A percentile compares a stretch with the other conserved stretches of the same genome.
Evolutionary conservation across 1,140 invertebrate species (phyloP).

Genomic region (Diploscapter pachys): DNA sequence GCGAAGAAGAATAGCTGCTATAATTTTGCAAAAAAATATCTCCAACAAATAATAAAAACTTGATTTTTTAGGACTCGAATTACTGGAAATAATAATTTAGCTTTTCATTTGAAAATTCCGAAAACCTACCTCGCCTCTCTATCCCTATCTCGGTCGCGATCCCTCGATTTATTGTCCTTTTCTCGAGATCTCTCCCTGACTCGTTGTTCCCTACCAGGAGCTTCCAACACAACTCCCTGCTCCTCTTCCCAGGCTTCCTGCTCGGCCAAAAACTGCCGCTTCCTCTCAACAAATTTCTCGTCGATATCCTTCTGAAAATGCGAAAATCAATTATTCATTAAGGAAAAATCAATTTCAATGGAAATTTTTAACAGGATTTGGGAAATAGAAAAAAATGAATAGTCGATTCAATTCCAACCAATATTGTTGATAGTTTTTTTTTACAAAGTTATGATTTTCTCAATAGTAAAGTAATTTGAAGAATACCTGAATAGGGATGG

Average conservation of each 20-base stretch:
- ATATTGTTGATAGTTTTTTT: too few species aligned
- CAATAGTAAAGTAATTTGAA: background rate
- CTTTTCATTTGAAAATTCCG: too few species aligned
- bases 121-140: constrained; percentile 6
- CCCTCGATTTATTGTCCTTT: background rate
- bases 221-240: constrained; percentile 1
- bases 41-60: too few species aligned
- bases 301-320: constrained; percentile 55
- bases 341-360: background rate
- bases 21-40: too few species aligned
- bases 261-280: constrained; percentile 25
- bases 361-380: background rate
- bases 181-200: constrained; percentile 19
- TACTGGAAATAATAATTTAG: too few species aligned
- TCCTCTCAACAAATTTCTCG: constrained; percentile 49
- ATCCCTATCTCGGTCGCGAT: constrained; percentile 14
- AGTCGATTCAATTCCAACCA: too few species aligned
- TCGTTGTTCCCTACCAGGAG: constrained; percentile 8
- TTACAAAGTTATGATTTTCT: too few species aligned
- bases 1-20: too few species aligned
- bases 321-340: background rate
- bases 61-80: too few species aligned
- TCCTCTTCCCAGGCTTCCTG: constrained; percentile 26
- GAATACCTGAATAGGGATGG: constrained; percentile 84
- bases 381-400: too few species aligned